phyloP scores from a whole-genome alignment of 2,113 vertebrate species.

The Dicerorhinus sumatrensis region DNA sequence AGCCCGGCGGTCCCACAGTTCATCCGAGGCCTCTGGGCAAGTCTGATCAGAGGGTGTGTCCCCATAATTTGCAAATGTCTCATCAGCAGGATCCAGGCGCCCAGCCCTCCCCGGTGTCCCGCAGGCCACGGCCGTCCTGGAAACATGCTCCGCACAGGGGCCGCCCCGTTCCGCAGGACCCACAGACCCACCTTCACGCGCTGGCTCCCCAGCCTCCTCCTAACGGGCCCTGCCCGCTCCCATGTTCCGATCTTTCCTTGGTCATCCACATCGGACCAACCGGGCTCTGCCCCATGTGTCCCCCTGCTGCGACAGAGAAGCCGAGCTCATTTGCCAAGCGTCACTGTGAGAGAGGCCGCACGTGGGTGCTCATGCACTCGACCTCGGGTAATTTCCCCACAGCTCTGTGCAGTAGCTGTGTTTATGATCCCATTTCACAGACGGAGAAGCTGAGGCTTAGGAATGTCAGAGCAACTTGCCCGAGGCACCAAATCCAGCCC shows the following conservation, averaged over 20 bases:
- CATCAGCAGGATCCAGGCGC: accelerated
- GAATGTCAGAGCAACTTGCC: accelerated
- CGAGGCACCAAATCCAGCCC: background rate
- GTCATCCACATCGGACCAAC: accelerated
- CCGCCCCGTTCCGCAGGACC: accelerated
- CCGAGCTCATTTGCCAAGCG: accelerated
- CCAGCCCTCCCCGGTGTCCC: accelerated
- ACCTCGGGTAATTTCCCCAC: accelerated
- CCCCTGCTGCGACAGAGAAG: accelerated
- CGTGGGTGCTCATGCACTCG: accelerated
- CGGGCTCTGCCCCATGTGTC: accelerated
- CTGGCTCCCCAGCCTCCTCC: accelerated
- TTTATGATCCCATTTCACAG: accelerated
- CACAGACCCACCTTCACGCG: accelerated
- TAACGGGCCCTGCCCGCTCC: accelerated
- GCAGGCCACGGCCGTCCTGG: background rate
- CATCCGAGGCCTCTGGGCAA: background rate
- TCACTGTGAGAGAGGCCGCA: accelerated
- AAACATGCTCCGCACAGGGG: too few species aligned
- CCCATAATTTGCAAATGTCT: accelerated
- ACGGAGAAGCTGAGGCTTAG: background rate
- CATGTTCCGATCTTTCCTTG: accelerated
- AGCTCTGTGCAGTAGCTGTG: accelerated
- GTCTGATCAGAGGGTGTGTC: background rate
- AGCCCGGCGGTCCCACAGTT: accelerated